Evolutionary conservation across 1,140 invertebrate genomes (phyloP), one percentile per base, ranked within the genome.

Genomic region (Lepidurus apus): DNA sequence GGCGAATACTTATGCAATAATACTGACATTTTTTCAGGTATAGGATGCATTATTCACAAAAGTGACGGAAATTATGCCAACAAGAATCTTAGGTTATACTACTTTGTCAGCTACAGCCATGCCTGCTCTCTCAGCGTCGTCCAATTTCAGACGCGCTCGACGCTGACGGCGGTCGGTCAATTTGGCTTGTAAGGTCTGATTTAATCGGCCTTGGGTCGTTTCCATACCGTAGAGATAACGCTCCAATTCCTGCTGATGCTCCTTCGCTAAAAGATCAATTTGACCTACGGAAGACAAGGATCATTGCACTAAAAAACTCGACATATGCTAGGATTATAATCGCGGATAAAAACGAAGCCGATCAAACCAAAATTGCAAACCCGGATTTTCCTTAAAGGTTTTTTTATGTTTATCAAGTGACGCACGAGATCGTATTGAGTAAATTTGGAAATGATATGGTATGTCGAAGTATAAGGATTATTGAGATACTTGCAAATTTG

Each of bases 191-290:
- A 77, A 77, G 43, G 43, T 43, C 43, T 47, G 43, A 47, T 77
- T 77, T 44, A 77, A 5, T 77, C 75, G 43, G 34, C 75, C 75
- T 47, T 77, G 75, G 47, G 75, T 77, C 42, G 75, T 45, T 47
- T 77, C 43, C 75, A 77, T 77, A 11, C 47, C 75, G 7, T 77
- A 43, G 4, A 77, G 47, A 47, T 77, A 77, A 43, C 75, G 75
- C 75, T 82, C 82, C 80, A 83, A 81, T 73, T 86, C 82, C 24
- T 83, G 81, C 24, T 83, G 82, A 73, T 86, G 84, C 65, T 83
- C 81, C 77, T 85, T 83, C 34, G 84, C 82, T 74, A 86, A 78
- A 77, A 83, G 80, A 42, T 84, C 82, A 73, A 86, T 86, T 79
- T 86, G 83, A 42, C 85, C 85, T 86, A 80, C 11, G 42, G 6